Evolutionary conservation across 35 echinoderm and acorn worm species (phyloP).

Genomic region (Ophiothrix spiculata): DNA sequence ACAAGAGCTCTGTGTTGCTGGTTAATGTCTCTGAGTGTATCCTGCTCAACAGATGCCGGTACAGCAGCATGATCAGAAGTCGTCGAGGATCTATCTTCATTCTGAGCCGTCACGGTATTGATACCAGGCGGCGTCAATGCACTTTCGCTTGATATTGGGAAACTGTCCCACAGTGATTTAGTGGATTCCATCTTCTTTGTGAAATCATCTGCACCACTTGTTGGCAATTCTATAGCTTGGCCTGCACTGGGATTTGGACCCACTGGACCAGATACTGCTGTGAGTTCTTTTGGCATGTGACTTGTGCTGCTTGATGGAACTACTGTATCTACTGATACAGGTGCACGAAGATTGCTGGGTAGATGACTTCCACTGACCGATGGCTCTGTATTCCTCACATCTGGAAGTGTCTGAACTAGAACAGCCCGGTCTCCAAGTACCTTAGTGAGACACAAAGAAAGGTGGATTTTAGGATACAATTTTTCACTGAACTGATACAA

Average conservation of each 20-base stretch:
- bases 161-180: slow-evolving; percentile 45
- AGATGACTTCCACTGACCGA: neutral
- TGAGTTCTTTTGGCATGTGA: neutral
- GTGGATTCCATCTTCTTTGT: slow-evolving; percentile 41
- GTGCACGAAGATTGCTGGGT: neutral
- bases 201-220: slow-evolving; percentile 41
- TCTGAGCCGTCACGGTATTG: slow-evolving; percentile 13
- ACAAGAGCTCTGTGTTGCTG: slow-evolving; percentile 16
- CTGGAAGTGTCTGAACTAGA: neutral
- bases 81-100: slow-evolving; percentile 1
- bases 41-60: slow-evolving; percentile 14
- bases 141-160: slow-evolving; percentile 24
- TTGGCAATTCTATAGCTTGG: slow-evolving; percentile 23
- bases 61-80: slow-evolving; percentile 29
- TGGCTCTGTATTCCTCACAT: neutral
- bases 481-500: too few species aligned
- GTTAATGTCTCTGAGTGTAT: slow-evolving; percentile 31
- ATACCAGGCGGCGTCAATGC: slow-evolving; percentile 40
- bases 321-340: neutral
- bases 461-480: too few species aligned
- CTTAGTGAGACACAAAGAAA: too few species aligned
- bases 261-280: neutral
- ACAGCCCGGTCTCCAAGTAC: neutral
- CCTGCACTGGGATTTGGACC: neutral
- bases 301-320: neutral